phyloP scores from a whole-genome alignment of 2,113 vertebrate genomes.

The Ia io region DNA sequence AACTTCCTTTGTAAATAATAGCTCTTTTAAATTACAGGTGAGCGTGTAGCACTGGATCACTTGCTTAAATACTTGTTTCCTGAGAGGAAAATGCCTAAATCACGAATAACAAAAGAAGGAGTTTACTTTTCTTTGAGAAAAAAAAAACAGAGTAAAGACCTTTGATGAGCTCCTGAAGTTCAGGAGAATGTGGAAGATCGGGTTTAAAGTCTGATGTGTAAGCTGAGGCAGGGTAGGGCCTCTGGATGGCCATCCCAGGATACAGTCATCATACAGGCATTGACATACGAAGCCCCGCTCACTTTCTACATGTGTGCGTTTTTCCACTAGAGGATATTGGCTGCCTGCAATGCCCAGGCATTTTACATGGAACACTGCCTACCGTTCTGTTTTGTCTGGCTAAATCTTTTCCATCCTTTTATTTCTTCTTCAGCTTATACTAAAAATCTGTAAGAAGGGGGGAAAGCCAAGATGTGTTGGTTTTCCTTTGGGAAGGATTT shows the following conservation, averaged over 20 bases:
- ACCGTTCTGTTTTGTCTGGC: background rate
- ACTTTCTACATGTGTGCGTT: background rate
- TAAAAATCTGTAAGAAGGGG: background rate
- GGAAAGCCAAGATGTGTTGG: background rate
- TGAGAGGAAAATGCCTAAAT: background rate
- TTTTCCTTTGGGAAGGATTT: background rate
- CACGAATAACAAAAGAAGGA: background rate
- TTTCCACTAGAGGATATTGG: background rate
- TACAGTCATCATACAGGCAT: background rate
- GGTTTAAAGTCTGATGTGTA: background rate
- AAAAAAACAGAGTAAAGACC: background rate
- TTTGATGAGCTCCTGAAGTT: background rate
- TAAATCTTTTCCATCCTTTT: background rate
- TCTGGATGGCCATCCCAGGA: background rate
- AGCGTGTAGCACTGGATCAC: background rate
- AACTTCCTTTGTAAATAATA: background rate
- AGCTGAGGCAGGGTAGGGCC: background rate
- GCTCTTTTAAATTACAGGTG: background rate
- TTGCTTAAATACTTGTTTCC: slow-evolving; percentile 3
- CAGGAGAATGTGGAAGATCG: background rate
- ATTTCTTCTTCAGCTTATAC: background rate
- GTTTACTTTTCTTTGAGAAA: background rate
- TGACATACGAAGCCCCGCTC: background rate
- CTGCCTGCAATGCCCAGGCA: background rate
- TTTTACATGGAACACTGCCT: background rate